Conservation (phyloP, 2,113 vertebrate species). For the Oreochromis aureus region DNA sequence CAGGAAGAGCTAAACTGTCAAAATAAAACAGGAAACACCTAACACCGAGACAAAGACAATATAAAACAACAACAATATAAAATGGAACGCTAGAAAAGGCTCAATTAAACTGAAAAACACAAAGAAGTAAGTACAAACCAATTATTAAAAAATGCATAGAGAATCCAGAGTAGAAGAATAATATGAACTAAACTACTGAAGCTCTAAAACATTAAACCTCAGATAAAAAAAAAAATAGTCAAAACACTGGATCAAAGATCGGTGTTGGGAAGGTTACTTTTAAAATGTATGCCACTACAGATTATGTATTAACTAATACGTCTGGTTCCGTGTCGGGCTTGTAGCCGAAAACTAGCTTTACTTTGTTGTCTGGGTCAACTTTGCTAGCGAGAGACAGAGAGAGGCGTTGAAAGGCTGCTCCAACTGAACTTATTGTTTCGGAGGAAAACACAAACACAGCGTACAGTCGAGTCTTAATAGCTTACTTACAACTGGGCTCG, state of each 20-base stretch:
- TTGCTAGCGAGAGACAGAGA: too few relatives aligned
- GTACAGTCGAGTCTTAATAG: too few relatives aligned
- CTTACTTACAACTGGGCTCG: too few relatives aligned
- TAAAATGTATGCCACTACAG: too few relatives aligned
- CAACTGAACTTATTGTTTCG: too few relatives aligned
- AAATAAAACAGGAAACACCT: not conserved
- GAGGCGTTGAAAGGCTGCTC: too few relatives aligned
- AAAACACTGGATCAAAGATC: not conserved
- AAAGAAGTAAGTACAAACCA: not conserved
- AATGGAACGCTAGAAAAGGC: not conserved
- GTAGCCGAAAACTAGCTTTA: too few relatives aligned
- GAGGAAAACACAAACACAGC: too few relatives aligned
- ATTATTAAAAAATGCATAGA: not conserved
- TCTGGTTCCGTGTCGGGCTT: too few relatives aligned
- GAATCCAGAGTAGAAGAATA: not conserved
- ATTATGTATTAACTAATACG: too few relatives aligned
- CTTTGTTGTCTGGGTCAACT: too few relatives aligned
- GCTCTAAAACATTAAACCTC: not conserved
- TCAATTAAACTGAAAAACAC: not conserved
- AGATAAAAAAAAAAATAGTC: not conserved
- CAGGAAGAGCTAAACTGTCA: not conserved
- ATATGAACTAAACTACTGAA: not conserved
- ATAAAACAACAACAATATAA: not conserved
- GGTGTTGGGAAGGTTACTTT: too few relatives aligned
- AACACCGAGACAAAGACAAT: not conserved